These are phyloP conservation scores for Chelonus formosanus DNA, from an alignment of 2,888 invertebrate species.

Conservation along the genomic window DNA sequence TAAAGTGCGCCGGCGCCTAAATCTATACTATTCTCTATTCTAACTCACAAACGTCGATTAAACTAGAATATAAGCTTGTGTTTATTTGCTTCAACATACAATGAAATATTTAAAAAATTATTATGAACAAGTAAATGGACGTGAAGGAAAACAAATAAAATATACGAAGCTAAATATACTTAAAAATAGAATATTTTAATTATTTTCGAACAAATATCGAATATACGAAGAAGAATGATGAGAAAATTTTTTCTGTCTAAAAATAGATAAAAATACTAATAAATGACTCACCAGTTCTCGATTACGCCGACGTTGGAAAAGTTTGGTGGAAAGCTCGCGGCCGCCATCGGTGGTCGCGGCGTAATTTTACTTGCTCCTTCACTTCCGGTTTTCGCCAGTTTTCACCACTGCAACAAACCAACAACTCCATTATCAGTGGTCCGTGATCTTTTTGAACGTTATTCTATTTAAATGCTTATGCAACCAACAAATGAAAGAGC, in stretches of 20 bases:
- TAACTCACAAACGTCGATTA: constrained; percentile 22
- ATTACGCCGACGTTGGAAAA: constrained; percentile 62
- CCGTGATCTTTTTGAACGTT: not conserved
- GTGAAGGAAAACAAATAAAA: too few relatives aligned
- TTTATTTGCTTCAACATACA: constrained; percentile 14
- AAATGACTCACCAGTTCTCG: constrained; percentile 60
- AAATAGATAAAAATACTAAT: constrained; percentile 27
- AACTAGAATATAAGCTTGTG: constrained; percentile 1
- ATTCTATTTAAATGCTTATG: not conserved
- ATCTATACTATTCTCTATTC: constrained; percentile 3
- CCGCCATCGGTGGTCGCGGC: constrained; percentile 59
- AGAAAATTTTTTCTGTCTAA: too few relatives aligned
- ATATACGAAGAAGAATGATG: too few relatives aligned
- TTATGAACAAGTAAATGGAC: too few relatives aligned
- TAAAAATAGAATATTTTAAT: too few relatives aligned
- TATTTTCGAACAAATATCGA: too few relatives aligned
- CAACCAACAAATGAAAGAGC: not conserved
- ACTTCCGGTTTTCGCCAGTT: constrained; percentile 48
- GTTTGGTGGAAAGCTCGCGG: constrained; percentile 60
- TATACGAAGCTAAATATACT: too few relatives aligned
- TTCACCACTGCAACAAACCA: constrained; percentile 47
- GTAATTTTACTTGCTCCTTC: constrained; percentile 49
- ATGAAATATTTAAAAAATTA: not conserved
- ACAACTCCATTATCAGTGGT: constrained; percentile 16
- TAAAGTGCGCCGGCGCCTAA: constrained; percentile 24